Evolutionary conservation across 2,888 invertebrate species (phyloP).

Genomic region (Hipparchia sbordonii): DNA sequence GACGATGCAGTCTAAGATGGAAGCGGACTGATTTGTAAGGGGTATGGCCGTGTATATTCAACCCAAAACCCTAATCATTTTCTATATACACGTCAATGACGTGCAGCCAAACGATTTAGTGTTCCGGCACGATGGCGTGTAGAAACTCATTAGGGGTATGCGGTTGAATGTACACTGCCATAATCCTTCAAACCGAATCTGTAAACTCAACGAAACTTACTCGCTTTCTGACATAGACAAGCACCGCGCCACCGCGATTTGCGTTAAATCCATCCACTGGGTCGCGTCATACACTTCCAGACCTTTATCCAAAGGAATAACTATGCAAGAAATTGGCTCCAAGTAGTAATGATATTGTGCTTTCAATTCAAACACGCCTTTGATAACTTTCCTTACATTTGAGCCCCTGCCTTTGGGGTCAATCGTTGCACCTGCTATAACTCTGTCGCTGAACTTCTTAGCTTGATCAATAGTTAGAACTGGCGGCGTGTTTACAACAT

Average conservation of each 20-base stretch:
- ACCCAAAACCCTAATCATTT: too few species aligned
- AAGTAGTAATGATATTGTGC: constrained; percentile 89
- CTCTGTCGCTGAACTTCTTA: constrained; percentile 45
- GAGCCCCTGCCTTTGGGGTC: constrained; percentile 58
- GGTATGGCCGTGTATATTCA: too few species aligned
- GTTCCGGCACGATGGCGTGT: too few species aligned
- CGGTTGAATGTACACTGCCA: too few species aligned
- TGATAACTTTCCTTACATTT: constrained; percentile 70
- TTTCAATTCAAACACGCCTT: constrained; percentile 81
- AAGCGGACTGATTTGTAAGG: too few species aligned
- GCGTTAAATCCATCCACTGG: constrained; percentile 86
- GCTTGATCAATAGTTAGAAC: constrained; percentile 67
- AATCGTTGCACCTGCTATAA: constrained; percentile 52
- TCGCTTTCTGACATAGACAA: constrained; percentile 82
- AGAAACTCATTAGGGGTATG: too few species aligned
- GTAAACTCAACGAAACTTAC: constrained; percentile 57
- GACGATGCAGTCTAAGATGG: too few species aligned
- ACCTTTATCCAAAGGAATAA: constrained; percentile 86
- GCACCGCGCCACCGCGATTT: constrained; percentile 81
- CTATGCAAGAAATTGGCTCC: constrained; percentile 87
- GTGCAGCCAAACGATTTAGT: too few species aligned
- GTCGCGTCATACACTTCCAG: constrained; percentile 85
- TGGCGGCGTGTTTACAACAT: constrained; percentile 55
- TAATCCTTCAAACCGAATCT: too few species aligned
- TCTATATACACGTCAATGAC: too few species aligned